phyloP scores from a whole-genome alignment of 2,888 invertebrate genomes.

The Rhyacophila evoluta region DNA sequence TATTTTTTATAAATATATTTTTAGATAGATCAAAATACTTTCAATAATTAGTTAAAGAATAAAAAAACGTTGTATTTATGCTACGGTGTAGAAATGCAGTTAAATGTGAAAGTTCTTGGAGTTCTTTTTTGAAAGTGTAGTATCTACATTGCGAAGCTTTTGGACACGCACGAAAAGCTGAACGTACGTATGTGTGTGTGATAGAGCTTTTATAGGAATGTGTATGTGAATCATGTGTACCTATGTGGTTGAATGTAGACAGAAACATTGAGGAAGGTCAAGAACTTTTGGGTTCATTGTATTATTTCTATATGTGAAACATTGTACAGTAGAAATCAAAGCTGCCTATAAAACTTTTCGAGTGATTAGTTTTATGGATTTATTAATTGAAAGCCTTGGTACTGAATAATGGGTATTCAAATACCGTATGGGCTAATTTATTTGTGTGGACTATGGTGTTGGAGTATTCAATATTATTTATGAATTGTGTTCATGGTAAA shows the following conservation, averaged over 20 bases:
- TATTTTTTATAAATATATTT: too few species aligned
- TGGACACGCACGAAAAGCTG: constrained; percentile 6
- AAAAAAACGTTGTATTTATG: too few species aligned
- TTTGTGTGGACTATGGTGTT: background rate
- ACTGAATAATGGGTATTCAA: background rate
- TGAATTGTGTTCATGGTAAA: too few species aligned
- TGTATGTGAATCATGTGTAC: background rate
- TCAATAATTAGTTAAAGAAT: too few species aligned
- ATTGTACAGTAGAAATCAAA: background rate
- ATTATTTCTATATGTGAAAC: constrained; percentile 6
- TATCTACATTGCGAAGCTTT: background rate
- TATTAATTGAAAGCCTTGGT: background rate
- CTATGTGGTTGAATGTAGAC: constrained; percentile 17
- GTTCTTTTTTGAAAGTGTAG: too few species aligned
- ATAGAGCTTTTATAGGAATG: background rate
- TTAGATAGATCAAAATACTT: too few species aligned
- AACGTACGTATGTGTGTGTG: background rate
- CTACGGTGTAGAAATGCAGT: too few species aligned
- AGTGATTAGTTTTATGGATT: background rate
- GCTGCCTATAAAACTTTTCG: background rate
- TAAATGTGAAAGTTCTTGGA: too few species aligned
- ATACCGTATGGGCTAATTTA: background rate
- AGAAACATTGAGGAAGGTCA: constrained; percentile 14
- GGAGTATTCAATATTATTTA: background rate
- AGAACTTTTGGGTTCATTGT: constrained; percentile 19